Percentiles rank a stretch among this genome's conserved stretches.
Evolutionary conservation across 2,888 invertebrate genomes (phyloP).

Genomic region (Leucophora obtusa): DNA sequence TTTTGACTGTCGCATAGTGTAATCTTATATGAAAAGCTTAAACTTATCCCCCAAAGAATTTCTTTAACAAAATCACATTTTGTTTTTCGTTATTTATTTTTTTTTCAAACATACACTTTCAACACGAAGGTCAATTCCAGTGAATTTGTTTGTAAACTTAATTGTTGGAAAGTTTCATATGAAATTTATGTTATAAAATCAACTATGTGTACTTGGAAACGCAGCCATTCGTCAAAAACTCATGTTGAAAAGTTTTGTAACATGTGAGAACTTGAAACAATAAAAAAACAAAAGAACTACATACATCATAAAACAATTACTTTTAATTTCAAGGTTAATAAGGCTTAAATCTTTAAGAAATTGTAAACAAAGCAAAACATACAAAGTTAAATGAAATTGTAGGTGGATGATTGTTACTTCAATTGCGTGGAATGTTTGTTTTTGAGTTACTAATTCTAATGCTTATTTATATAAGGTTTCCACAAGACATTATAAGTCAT

Average conservation of each 20-base stretch:
- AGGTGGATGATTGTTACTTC: not conserved
- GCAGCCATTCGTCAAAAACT: not conserved
- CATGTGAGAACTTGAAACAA: constrained; percentile 19
- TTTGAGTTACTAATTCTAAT: no score
- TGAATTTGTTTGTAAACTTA: not conserved
- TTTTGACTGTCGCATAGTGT: no score
- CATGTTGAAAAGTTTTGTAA: not conserved
- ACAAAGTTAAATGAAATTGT: not conserved
- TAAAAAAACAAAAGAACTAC: not conserved
- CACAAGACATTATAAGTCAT: no score
- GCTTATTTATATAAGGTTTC: no score
- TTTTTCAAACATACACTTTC: not conserved
- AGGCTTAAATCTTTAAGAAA: constrained; percentile 27
- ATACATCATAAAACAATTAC: constrained; percentile 3
- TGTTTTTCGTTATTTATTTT: no score
- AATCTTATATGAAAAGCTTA: no score
- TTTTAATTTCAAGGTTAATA: constrained; percentile 34
- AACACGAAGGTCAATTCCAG: constrained; percentile 23
- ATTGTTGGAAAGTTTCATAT: not conserved
- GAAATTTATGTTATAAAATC: not conserved
- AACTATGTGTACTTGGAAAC: not conserved
- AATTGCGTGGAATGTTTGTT: not conserved
- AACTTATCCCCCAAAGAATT: no score
- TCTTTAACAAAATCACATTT: no score
- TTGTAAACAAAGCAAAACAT: not conserved